Percentiles rank a stretch among this genome's conserved stretches.
Evolutionary conservation across 2,113 vertebrate genomes (phyloP).

Genomic region (Colistium nudipinnis): DNA sequence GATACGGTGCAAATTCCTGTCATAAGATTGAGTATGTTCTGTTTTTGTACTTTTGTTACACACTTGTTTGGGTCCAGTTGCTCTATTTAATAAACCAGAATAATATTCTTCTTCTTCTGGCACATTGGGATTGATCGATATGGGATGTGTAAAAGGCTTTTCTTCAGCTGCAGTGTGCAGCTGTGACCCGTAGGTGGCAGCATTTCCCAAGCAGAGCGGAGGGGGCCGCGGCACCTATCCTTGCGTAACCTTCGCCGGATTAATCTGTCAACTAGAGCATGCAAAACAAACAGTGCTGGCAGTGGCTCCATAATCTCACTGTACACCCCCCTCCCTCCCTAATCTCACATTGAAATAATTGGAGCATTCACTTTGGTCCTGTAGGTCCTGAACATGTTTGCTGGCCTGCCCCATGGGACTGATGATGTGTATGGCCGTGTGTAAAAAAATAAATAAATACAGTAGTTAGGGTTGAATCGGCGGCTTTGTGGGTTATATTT

Average conservation of each 20-base stretch:
- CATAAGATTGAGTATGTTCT: neutral
- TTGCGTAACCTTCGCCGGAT: constrained; percentile 51
- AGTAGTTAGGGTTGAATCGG: neutral
- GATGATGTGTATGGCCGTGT: constrained; percentile 20
- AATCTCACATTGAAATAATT: constrained; percentile 56
- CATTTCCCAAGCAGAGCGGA: constrained; percentile 30
- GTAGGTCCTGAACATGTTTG: constrained; percentile 13
- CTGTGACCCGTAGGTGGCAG: constrained; percentile 55
- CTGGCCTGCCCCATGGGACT: constrained; percentile 2
- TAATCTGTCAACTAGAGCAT: constrained; percentile 60
- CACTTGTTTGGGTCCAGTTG: neutral
- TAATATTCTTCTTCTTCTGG: too few relatives aligned
- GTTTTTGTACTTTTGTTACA: neutral
- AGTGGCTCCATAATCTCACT: constrained; percentile 56
- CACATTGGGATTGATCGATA: neutral
- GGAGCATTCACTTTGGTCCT: constrained; percentile 30
- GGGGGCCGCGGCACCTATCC: constrained; percentile 4
- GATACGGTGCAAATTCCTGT: neutral
- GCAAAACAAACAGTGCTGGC: constrained; percentile 57
- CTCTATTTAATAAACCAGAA: neutral
- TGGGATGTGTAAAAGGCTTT: neutral
- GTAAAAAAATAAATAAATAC: neutral
- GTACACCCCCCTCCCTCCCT: constrained; percentile 31
- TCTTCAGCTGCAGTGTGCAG: constrained; percentile 41
- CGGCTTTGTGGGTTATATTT: constrained; percentile 3